Conservation (phyloP, 2,888 invertebrate species). For the Pristionchus fissidentatus region DNA sequence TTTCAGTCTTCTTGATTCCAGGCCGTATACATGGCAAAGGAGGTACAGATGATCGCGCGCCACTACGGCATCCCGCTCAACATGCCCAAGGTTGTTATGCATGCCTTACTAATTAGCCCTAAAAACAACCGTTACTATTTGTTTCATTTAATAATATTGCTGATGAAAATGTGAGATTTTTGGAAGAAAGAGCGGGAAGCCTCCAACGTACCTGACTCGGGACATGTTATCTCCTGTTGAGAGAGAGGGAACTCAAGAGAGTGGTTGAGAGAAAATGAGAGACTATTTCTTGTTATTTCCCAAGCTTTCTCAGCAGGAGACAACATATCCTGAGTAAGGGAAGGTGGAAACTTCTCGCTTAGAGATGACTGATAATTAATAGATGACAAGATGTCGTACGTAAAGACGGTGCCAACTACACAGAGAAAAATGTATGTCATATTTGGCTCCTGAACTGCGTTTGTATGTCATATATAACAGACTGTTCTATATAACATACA, state of each 20-base stretch:
- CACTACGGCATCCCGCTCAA: slow-evolving; percentile 42
- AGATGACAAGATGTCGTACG: too few relatives aligned
- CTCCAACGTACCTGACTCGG: background rate
- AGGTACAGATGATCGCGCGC: slow-evolving; percentile 32
- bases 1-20: background rate
- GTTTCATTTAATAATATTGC: background rate
- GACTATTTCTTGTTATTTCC: too few relatives aligned
- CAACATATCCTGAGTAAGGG: too few relatives aligned
- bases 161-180: background rate
- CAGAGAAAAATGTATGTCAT: too few relatives aligned
- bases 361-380: too few relatives aligned
- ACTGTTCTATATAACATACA: background rate
- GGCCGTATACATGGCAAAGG: slow-evolving; percentile 34
- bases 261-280: background rate
- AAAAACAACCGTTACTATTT: background rate
- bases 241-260: background rate
- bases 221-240: background rate
- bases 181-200: background rate
- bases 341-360: too few relatives aligned
- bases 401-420: too few relatives aligned
- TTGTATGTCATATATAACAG: background rate
- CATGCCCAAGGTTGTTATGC: background rate
- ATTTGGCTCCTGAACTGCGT: too few relatives aligned
- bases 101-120: background rate
- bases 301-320: too few relatives aligned